Base-by-base conservation (phyloP, 2,113 vertebrate genomes). In the Tympanuchus pallidicinctus region DNA sequence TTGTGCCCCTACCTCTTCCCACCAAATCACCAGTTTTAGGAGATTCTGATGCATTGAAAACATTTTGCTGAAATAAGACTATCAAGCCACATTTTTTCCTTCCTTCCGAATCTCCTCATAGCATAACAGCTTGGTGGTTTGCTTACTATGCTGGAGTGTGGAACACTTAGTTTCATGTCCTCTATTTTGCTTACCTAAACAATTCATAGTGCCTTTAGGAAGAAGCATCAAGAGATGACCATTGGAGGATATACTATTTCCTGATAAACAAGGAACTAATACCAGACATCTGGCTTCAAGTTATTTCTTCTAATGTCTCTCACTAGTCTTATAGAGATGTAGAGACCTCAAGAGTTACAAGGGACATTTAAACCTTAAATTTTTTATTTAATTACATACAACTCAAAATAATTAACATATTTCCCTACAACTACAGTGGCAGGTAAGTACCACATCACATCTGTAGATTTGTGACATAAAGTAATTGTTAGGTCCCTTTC, bases 291-390 rank as follows among this genome's bases (percentile, higher is more conserved):
- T 30, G n/a, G 4, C 64, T 94, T 92, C 18, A n/a, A 69, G 52
- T 57, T 69, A 2, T 82, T 92, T 25, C 34, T 75, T 63, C 38
- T 47, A 67, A 42, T 16, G 24, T 4, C 19, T 38, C 20, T 71
- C 43, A 5, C 17, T 71, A 71, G 61, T 45, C 24, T 66, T 52
- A 14, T 1, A 57, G 40, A 84, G 86, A 47, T 11, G 1, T 40
- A 52, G 61, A 78, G 7, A 54, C 7, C 8, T 82, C 0, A 0
- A 82, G 13, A 30, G 43, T 73, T 61, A 24, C 2, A 2, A 10
- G 5, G 10, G 45, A 73, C 9, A 59, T 92, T 24, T 0, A 0
- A 20, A 61, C 19, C 61, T 79, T 43, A 52, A 38, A 69, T 21
- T 91, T 86, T 94, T 5, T 56, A n/a, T 89, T 75, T 85, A 43